Evolutionary conservation across 2,797 vertebrate genomes (phyloP).

Genomic region (Menidia menidia): DNA sequence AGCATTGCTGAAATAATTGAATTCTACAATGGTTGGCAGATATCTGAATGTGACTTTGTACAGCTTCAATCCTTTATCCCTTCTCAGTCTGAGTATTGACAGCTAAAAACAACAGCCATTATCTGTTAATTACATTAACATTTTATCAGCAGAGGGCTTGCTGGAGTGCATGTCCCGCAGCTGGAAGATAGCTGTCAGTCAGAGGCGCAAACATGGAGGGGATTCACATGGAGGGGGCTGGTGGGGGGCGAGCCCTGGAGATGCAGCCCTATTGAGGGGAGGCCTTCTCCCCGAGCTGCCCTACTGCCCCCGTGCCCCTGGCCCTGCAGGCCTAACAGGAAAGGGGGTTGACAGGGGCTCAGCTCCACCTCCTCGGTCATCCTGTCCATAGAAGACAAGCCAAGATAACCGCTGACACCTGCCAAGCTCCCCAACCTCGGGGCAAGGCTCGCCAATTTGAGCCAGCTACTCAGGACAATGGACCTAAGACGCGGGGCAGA

Average conservation of each 20-base stretch:
- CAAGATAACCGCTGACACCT: conserved; percentile 82
- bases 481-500: conserved; percentile 51
- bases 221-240: conserved; percentile 40
- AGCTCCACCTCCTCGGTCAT: conserved; percentile 65
- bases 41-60: conserved; percentile 90
- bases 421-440: conserved; percentile 66
- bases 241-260: conserved; percentile 60
- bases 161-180: conserved; percentile 77
- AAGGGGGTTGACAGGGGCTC: conserved; percentile 72
- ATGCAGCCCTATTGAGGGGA: conserved; percentile 61
- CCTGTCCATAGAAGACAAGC: conserved; percentile 71
- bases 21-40: conserved; percentile 87
- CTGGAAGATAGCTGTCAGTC: conserved; percentile 87
- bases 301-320: conserved; percentile 57
- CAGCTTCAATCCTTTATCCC: conserved; percentile 85
- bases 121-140: conserved; percentile 92
- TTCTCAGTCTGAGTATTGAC: conserved; percentile 84
- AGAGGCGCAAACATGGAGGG: conserved; percentile 55
- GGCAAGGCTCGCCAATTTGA: conserved; percentile 56
- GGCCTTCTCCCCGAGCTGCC: conserved; percentile 59
- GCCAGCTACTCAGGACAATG: conserved; percentile 66
- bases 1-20: conserved; percentile 84
- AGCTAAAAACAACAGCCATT: conserved; percentile 91
- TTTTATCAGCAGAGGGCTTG: conserved; percentile 85
- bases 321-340: conserved; percentile 71